Percentiles rank a stretch among this genome's conserved stretches.
phyloP scores from a whole-genome alignment of 2,888 invertebrate genomes.

The Trachelus troglodyta region DNA sequence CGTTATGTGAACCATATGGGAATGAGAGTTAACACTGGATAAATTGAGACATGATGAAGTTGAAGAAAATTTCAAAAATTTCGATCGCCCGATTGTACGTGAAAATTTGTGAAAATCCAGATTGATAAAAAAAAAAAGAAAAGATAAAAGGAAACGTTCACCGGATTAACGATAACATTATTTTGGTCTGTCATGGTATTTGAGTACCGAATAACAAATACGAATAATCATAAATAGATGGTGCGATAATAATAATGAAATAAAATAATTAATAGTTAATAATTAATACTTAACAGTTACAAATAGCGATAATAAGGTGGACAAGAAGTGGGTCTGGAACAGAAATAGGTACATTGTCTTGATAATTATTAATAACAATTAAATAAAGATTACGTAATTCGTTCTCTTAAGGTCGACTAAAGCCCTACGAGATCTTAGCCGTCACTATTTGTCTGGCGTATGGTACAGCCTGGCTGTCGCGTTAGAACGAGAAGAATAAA shows the following conservation, averaged over 20 bases:
- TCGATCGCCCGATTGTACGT: too few relatives aligned
- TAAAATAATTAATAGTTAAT: neutral
- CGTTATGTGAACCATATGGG: too few relatives aligned
- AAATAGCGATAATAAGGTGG: slow-evolving; percentile 1
- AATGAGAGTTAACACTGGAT: too few relatives aligned
- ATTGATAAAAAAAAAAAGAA: too few relatives aligned
- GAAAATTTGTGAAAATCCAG: too few relatives aligned
- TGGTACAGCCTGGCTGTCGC: neutral
- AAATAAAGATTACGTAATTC: neutral
- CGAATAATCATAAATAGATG: slow-evolving; percentile 6
- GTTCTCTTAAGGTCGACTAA: neutral
- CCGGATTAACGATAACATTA: slow-evolving; percentile 1
- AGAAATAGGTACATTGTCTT: neutral
- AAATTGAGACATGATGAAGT: too few relatives aligned
- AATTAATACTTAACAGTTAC: slow-evolving; percentile 3
- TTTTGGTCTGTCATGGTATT: slow-evolving; percentile 4
- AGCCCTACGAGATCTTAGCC: neutral
- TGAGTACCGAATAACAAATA: neutral
- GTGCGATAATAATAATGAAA: neutral
- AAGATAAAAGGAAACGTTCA: neutral
- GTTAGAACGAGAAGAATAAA: neutral
- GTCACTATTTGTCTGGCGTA: neutral
- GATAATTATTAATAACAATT: neutral
- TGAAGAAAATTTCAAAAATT: too few relatives aligned
- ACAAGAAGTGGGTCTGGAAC: neutral